phyloP scores from a whole-genome alignment of 2,797 vertebrate species.

The Triplophysa bombifrons region DNA sequence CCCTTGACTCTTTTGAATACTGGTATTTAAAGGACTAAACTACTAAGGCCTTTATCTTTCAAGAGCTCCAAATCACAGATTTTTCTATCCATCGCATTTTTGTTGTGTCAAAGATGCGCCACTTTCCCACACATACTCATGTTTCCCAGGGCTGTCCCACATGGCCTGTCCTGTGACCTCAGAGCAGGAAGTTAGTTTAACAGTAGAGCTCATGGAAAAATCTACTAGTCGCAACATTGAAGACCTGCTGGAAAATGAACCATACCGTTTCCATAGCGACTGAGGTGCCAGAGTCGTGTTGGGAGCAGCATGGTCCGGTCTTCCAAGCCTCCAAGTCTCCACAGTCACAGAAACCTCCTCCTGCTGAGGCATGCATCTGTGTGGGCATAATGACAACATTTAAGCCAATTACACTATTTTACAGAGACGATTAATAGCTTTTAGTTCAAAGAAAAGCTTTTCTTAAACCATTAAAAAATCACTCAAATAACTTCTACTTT shows the following conservation, averaged over 20 bases:
- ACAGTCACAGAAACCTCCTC: constrained; percentile 98
- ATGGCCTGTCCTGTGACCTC: constrained; percentile 36
- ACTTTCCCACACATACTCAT: constrained; percentile 59
- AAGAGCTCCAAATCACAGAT: background rate
- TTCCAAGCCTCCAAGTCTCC: constrained; percentile 98
- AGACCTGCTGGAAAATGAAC: constrained; percentile 50
- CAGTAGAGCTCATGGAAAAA: constrained; percentile 54
- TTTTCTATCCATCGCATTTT: constrained; percentile 33
- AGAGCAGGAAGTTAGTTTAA: constrained; percentile 71
- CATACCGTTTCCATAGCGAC: constrained; percentile 86
- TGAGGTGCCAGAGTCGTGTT: constrained; percentile 84
- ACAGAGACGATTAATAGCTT: too few relatives aligned
- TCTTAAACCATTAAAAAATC: background rate
- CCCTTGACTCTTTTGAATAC: background rate
- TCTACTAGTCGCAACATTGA: background rate
- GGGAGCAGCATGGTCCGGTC: constrained; percentile 90
- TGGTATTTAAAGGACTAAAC: background rate
- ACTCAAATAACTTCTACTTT: too few relatives aligned
- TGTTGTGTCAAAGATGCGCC: constrained; percentile 49
- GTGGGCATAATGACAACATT: constrained; percentile 27
- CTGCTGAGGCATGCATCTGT: constrained; percentile 96
- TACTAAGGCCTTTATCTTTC: background rate
- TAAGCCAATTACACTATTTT: background rate
- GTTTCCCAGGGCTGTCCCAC: constrained; percentile 56
- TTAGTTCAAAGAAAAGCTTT: background rate